Evolutionary conservation across 2,797 vertebrate species (phyloP), one percentile per base, ranked within the genome.

Genomic region (Rhinichthys osculus): DNA sequence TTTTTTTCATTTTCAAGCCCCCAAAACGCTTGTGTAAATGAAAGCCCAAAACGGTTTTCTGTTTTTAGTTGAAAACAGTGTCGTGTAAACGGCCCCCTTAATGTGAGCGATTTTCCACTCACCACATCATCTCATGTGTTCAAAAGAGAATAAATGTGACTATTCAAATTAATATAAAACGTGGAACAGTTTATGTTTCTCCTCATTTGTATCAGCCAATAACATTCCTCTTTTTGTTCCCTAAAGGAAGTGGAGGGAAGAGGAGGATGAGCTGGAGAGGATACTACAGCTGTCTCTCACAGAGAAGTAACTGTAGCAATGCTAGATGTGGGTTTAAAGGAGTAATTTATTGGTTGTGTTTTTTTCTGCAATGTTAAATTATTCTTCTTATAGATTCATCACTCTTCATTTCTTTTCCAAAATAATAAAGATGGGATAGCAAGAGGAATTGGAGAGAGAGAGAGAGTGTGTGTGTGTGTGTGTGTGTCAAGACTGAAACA

Each of bases 261-360:
- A 98, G 78, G 97, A 98, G 1, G 97, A 98, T 50, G 98, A 98
- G 92, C 91, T 98, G 0, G 96, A 98, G 93, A 95, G 97, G 92
- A 97, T 97, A 92, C 93, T 98, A 89, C 97, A 94, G 91, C 96
- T 98, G 87, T 99, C 97, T 14, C 97, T 99, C 93, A 98, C 97
- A 0, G 97, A 99, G 89, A 98, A 97, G 95, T 99, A 96, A 96
- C 86, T 62, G 72, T 85, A 83, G 87, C 35, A 72, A 78, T 40
- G 70, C 64, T n/a, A 66, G 87, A 89, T 74, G 71, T 66, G 78
- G 89, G 59, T 88, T 91, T 90, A 86, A 91, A 84, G 64, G 89
- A 83, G 93, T 94, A 84, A 76, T 86, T 91, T 89, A 87, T 84
- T 88, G 78, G 83, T 90, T 92, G 89, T 86, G 91, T 89, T 90